Base-by-base conservation (phyloP, 2,113 vertebrate genomes). In the Calidris pygmaea region DNA sequence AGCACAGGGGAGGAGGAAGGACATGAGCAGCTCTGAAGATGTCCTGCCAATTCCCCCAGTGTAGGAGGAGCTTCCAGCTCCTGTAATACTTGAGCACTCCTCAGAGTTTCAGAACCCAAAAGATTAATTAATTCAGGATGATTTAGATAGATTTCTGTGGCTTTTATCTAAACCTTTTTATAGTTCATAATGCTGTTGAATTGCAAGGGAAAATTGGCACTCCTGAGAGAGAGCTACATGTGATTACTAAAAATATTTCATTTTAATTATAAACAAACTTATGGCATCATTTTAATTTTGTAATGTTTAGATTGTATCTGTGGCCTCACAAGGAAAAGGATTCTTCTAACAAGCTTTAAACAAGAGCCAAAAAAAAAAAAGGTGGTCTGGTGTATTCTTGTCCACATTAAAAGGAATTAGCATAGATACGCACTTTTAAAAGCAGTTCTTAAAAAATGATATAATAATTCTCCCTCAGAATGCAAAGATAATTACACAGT, bases 291-390 rank as follows among this genome's bases (percentile, higher is more conserved):
- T 97, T 95, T 95, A 45, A 95, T 75, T 88, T 77, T 58, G 23
- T 87, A 93, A 60, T 75, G 68, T 75, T 94, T 94, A 89, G 90
- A 94, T 93, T 79, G 24, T 87, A 95, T 95, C 72, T 89, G 37
- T 67, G 41, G 52, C 43, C 45, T 92, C 78, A 74, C 45, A 71
- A 91, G 35, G 43, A 90, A 87, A 95, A 95, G 24, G 3, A 34
- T 39, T 81, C 17, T 65, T 75, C 86, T 47, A 43, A 88, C 19
- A 95, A 91, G 82, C 43, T 94, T 90, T 91, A 91, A 89, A 63
- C 68, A 72, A 88, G 58, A 96, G 85, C 50, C 52, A 95, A 91
- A 91, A 78, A 89, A 85, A 85, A 30, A 30, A 30, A 17, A 96
- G 43, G 17, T 37, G 48, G 65, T 66, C 56, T 79, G 24, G 18